A percentile compares a stretch with the other conserved stretches of the same genome.
phyloP scores from a whole-genome alignment of 2,888 invertebrate species.

The Chouioia cunea region DNA sequence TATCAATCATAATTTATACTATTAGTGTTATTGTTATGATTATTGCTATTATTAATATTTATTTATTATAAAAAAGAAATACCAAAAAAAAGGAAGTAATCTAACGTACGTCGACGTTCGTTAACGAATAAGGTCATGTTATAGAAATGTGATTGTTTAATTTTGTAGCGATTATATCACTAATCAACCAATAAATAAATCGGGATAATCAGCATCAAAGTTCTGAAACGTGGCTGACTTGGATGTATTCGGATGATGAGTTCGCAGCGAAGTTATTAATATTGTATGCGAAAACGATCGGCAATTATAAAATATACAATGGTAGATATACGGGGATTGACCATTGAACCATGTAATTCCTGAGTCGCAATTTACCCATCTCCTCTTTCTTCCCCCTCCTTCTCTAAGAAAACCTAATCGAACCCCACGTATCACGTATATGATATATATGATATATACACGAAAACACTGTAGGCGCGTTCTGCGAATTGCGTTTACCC shows the following conservation, averaged over 20 bases:
- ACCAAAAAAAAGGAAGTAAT: not conserved
- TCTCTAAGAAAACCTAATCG: not conserved
- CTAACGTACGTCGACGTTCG: not conserved
- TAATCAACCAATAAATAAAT: slow-evolving; percentile 20
- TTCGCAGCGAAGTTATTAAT: slow-evolving; percentile 14
- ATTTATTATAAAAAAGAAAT: slow-evolving; percentile 37
- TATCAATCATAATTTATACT: slow-evolving; percentile 34
- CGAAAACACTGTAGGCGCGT: slow-evolving; percentile 55
- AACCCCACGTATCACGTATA: slow-evolving; percentile 23
- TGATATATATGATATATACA: slow-evolving; percentile 16
- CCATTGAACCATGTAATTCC: slow-evolving; percentile 29
- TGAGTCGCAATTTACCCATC: not conserved
- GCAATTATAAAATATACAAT: slow-evolving; percentile 1
- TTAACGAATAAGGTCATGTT: slow-evolving; percentile 1
- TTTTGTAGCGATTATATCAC: slow-evolving; percentile 25
- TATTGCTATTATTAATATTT: slow-evolving; percentile 28
- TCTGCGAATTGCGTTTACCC: slow-evolving; percentile 59
- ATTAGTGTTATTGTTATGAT: slow-evolving; percentile 37
- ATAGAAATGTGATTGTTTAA: slow-evolving; percentile 12
- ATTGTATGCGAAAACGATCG: slow-evolving; percentile 15
- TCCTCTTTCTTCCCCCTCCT: not conserved
- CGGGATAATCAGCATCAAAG: slow-evolving; percentile 15
- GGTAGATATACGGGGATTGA: slow-evolving; percentile 28
- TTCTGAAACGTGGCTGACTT: slow-evolving; percentile 29
- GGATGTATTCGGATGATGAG: slow-evolving; percentile 31